Conservation (phyloP, 2,888 invertebrate species). For the Kryphioiulus occultus region DNA sequence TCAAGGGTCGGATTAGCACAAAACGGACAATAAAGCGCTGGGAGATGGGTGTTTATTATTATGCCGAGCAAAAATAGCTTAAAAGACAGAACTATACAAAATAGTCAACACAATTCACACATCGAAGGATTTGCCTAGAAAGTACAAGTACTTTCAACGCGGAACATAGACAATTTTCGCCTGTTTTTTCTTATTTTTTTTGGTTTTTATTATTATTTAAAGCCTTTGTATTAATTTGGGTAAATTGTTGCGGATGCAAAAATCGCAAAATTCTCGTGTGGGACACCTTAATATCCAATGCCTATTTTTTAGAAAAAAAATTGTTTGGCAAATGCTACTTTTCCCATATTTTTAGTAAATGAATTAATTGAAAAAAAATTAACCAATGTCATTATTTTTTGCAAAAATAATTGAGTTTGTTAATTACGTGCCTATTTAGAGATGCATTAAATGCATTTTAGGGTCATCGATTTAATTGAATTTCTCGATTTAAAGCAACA, state of each 20-base stretch:
- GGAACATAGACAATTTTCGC: not conserved
- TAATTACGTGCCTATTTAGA: no score
- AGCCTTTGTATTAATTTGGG: not conserved
- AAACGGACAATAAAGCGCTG: not conserved
- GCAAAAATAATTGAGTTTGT: no score
- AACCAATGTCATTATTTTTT: no score
- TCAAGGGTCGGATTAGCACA: not conserved
- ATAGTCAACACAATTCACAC: conserved; percentile 14
- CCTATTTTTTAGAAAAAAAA: no score
- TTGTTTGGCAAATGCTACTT: no score
- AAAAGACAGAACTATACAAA: conserved; percentile 38
- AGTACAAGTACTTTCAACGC: not conserved
- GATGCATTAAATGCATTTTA: no score
- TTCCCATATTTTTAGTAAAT: no score
- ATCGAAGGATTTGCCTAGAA: conserved; percentile 11
- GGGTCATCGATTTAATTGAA: no score
- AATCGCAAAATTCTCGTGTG: not conserved
- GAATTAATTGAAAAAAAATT: no score
- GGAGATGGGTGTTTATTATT: not conserved
- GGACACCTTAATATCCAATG: not conserved
- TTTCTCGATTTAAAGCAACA: no score
- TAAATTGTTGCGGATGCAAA: not conserved
- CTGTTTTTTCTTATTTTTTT: not conserved
- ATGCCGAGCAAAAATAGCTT: conserved; percentile 13
- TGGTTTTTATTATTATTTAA: not conserved